Percentiles rank a stretch among this genome's conserved stretches.
Conservation (phyloP, 2,113 vertebrate species). For the Phaethon lepturus region DNA sequence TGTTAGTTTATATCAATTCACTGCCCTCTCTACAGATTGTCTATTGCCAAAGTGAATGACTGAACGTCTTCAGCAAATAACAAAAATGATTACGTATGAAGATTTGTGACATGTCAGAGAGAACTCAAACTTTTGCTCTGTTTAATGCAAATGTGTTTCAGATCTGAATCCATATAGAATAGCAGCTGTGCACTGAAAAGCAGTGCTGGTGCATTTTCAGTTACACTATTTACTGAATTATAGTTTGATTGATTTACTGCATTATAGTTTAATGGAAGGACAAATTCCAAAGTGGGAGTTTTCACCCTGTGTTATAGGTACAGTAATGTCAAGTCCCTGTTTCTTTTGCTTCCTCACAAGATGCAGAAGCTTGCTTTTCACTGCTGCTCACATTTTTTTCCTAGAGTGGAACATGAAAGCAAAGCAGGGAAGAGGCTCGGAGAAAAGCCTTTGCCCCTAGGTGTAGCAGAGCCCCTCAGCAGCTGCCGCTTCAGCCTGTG, state of each 20-base stretch:
- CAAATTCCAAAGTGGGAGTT: neutral
- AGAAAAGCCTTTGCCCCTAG: neutral
- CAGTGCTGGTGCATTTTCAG: neutral
- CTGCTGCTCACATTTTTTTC: neutral
- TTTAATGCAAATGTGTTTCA: neutral
- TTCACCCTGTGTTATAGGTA: neutral
- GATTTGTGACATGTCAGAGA: neutral
- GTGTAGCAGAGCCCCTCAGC: neutral
- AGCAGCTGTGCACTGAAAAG: neutral
- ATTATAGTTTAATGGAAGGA: neutral
- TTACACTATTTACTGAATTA: neutral
- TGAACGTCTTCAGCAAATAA: neutral
- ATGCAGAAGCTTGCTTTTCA: neutral
- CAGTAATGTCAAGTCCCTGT: neutral
- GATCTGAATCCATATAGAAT: neutral
- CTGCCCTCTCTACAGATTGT: neutral
- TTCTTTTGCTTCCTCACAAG: neutral
- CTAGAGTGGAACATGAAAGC: neutral
- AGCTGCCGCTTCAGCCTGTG: neutral
- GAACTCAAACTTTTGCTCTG: neutral
- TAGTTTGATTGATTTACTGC: neutral
- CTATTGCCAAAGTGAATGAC: neutral
- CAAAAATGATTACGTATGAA: neutral
- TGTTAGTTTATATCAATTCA: neutral
- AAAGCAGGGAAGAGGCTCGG: neutral